Base-by-base conservation (phyloP, 2,797 vertebrate species). In the Odontamblyopus lacepedii region DNA sequence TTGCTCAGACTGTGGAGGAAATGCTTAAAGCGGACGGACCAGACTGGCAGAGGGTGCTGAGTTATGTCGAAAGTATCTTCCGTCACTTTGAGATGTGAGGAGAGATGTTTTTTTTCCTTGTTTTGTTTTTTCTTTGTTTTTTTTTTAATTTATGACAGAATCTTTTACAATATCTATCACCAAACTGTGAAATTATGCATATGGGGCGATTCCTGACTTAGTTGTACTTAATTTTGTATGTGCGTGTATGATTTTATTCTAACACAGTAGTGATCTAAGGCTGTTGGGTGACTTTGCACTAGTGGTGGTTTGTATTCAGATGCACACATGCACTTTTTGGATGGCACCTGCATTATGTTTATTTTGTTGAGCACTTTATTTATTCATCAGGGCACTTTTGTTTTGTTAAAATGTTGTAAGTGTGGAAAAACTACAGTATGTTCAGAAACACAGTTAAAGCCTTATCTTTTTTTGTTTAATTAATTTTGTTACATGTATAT, bases 21-120 rank as follows among this genome's bases (percentile, higher is more conserved):
- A 93, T 95, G 91, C 87, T 94, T 76, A 92, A 92, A 75, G 64
- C 75, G 0, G 86, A 84, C 0, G 93, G 94, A 23, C 94, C 94
- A 1, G 92, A 94, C 87, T 95, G 94, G 94, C 94, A 95, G 85
- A 90, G 86, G 76, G 94, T 95, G 11, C 88, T 95, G 74, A 81
- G 83, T 60, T 95, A 95, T 6, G 89, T 95, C 7, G 92, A 94
- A 76, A 93, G 90, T 70, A 92, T 95, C 78, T 95, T 93, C 75
- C 92, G 91, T 50, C 92, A 94, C 82, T 94, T 95, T 85, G 94
- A 94, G 82, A 93, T 93, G 88, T 94, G 86, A 95, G 35, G 73
- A 57, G 23, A 23, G 23, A 23, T 23, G 23, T 23, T 23, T 23
- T 23, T 23, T 23, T 1, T 23, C 12, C 2, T 6, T 41, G 4